A percentile compares a stretch with the other conserved stretches of the same genome.
These are phyloP conservation scores for Hyposoter dolosus DNA, from an alignment of 2,888 invertebrate species.

Conservation along the genomic window DNA sequence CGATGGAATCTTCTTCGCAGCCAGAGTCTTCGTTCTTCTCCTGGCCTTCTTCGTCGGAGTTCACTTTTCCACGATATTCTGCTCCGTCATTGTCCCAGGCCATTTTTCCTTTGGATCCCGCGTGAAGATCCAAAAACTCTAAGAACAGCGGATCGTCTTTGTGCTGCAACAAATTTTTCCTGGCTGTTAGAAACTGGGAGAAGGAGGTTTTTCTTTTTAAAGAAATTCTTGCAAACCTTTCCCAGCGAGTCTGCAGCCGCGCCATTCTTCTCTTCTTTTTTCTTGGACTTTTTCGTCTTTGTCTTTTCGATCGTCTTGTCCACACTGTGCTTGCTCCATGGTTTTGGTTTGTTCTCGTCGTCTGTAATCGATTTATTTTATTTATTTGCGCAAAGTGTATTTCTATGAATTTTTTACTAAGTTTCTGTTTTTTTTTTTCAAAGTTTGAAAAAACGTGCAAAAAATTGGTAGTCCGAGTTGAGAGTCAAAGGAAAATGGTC, in stretches of 20 bases:
- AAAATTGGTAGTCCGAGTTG: too few species aligned
- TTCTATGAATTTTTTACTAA: not conserved
- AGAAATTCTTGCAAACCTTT: constrained; percentile 85
- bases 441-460: too few species aligned
- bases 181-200: too few species aligned
- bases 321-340: constrained; percentile 73
- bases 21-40: constrained; percentile 71
- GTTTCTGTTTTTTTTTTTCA: too few species aligned
- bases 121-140: constrained; percentile 95
- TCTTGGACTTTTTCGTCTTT: constrained; percentile 74
- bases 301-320: constrained; percentile 72
- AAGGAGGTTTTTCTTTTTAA: too few species aligned
- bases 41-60: constrained; percentile 45
- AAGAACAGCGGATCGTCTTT: constrained; percentile 95
- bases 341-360: constrained; percentile 91
- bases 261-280: constrained; percentile 78
- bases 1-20: constrained; percentile 69
- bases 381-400: not conserved
- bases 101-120: constrained; percentile 80
- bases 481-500: not conserved
- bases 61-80: constrained; percentile 78
- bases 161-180: constrained; percentile 86
- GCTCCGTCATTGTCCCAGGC: constrained; percentile 87
- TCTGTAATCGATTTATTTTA: constrained; percentile 79
- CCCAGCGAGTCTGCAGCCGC: constrained; percentile 89